These are phyloP conservation scores for Potorous gilbertii DNA, from an alignment of 2,797 vertebrate genomes.

Conservation along the genomic window DNA sequence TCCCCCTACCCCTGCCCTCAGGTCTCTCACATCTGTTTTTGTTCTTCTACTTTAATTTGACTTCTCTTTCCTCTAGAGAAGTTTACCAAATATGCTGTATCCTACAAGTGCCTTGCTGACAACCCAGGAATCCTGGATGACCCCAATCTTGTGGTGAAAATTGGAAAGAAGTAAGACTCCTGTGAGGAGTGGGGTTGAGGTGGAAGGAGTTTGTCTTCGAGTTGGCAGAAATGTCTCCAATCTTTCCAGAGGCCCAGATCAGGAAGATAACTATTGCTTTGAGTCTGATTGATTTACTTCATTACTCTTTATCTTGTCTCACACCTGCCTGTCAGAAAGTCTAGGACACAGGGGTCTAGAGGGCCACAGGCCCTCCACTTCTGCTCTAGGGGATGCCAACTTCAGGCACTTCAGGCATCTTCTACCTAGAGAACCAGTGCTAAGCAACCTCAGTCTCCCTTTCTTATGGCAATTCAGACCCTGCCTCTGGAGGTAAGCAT, in stretches of 20 bases:
- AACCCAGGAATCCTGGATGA: constrained; percentile 94
- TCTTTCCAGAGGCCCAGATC: rapidly evolving
- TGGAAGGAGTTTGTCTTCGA: too few relatives aligned
- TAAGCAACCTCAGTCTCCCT: background rate
- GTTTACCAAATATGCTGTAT: constrained; percentile 91
- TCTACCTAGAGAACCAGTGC: background rate
- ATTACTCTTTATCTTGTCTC: background rate
- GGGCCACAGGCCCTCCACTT: background rate
- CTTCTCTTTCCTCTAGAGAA: constrained; percentile 84
- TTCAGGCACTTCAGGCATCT: background rate
- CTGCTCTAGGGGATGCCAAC: background rate
- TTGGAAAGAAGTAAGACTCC: constrained; percentile 92
- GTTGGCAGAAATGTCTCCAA: background rate
- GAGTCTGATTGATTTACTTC: background rate
- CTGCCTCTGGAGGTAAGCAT: background rate
- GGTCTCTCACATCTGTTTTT: background rate
- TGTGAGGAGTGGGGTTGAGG: background rate
- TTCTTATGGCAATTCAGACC: background rate
- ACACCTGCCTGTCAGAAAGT: background rate
- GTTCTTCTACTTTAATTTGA: constrained; percentile 1
- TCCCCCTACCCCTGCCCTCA: background rate
- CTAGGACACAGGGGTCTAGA: background rate
- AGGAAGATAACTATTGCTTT: background rate
- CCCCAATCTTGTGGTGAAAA: constrained; percentile 94
- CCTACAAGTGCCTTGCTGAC: constrained; percentile 91